Evolutionary conservation across 2,113 vertebrate species (phyloP), one percentile per base, ranked within the genome.

Genomic region (Ramphastos sulfuratus): DNA sequence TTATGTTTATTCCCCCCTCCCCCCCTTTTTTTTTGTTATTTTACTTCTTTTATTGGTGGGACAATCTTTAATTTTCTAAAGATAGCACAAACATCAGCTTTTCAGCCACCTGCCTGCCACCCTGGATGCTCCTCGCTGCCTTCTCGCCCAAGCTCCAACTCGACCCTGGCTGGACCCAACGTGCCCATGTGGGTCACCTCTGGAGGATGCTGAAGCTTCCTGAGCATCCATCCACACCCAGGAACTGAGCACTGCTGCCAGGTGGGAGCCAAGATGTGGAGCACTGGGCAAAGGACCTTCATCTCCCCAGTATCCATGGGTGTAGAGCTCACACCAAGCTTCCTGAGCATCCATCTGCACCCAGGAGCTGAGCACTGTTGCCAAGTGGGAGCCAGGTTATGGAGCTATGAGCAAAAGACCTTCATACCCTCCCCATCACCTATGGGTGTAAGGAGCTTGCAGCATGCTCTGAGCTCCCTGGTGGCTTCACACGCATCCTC

Each of bases 11-110:
- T 39, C 11, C 37, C 37, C 37, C 37, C 9, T 39, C 37, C 37
- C 37, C 37, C 9, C 3, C 28, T 85, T 76, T 85, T 82, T 35
- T 13, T 55, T 58, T 89, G 80, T 89, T 74, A 27, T 56, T 7
- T 3, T 21, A 83, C 67, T 82, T 83, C 74, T 78, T 42, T 72
- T 78, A 30, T 96, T 76, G 95, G 95, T 96, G 97, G 97, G 96
- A 96, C 97, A 96, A 95, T 97, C 97, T 98, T 98, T 98, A 94
- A 97, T 98, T 97, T 97, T 96, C 97, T 97, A 95, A 97, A 97
- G 97, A 96, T 82, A 94, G 96, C 95, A 96, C 97, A 95, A 93
- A 80, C 90, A 85, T 89, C 97, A 86, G 95, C 96, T 93, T 37
- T 12, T 42, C 71, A 61, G 95, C 96, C 93, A 35, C 82, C 84